Evolutionary conservation across 2,797 vertebrate species (phyloP).

Genomic region (Discoglossus pictus): DNA sequence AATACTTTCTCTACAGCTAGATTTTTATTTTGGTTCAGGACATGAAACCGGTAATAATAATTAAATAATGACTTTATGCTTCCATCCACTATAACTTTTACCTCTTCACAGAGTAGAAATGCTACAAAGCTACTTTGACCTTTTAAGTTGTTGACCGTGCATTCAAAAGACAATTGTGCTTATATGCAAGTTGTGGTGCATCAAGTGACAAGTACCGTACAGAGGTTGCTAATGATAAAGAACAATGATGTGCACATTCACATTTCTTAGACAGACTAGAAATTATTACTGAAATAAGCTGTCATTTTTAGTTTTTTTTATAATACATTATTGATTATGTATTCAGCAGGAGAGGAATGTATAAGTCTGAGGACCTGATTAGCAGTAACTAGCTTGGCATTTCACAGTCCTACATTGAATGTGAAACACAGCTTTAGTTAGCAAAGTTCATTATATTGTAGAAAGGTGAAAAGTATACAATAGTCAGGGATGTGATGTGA

Average conservation of each 20-base stretch:
- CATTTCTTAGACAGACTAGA: constrained; percentile 23
- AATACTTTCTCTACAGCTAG: too few relatives aligned
- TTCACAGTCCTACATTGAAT: background rate
- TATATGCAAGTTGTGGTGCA: constrained; percentile 11
- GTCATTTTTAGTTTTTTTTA: constrained; percentile 29
- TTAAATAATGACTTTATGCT: too few relatives aligned
- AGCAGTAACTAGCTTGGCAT: constrained; percentile 19
- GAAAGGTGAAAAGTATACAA: too few relatives aligned
- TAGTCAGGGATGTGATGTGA: too few relatives aligned
- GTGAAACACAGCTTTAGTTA: background rate
- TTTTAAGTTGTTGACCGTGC: constrained; percentile 13
- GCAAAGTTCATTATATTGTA: too few relatives aligned
- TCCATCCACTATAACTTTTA: too few relatives aligned
- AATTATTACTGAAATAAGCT: constrained; percentile 38
- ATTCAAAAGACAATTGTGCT: constrained; percentile 13
- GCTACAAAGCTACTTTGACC: too few relatives aligned
- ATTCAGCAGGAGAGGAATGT: constrained; percentile 28
- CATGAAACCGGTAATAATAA: too few relatives aligned
- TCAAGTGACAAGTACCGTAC: constrained; percentile 23
- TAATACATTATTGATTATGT: constrained; percentile 30
- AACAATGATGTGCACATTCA: constrained; percentile 30
- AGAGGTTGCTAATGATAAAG: constrained; percentile 25
- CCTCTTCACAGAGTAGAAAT: too few relatives aligned
- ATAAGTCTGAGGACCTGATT: constrained; percentile 24
- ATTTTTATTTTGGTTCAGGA: too few relatives aligned